phyloP scores from a whole-genome alignment of 2,797 vertebrate species.

The Acanthis flammea region DNA sequence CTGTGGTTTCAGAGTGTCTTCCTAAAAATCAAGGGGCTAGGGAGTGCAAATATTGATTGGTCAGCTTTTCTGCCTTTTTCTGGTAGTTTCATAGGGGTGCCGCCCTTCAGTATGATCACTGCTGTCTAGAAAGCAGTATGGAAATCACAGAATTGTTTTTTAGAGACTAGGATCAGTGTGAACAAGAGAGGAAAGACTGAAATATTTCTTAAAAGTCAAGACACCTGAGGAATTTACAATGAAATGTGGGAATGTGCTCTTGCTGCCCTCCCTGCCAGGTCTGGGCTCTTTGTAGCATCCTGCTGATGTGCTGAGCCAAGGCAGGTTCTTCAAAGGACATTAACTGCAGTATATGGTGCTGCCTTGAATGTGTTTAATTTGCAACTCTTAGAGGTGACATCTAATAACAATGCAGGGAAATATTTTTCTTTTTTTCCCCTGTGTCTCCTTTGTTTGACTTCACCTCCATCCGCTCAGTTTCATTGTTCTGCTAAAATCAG shows the following conservation, averaged over 20 bases:
- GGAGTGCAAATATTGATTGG: background rate
- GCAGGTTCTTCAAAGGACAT: background rate
- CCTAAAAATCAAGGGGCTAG: background rate
- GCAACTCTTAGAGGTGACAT: background rate
- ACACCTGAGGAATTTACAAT: background rate
- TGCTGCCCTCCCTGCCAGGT: background rate
- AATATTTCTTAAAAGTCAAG: background rate
- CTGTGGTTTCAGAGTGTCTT: background rate
- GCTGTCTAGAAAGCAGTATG: background rate
- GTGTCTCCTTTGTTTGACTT: slow-evolving; percentile 48
- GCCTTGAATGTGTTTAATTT: slow-evolving; percentile 24
- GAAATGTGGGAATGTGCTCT: rapidly evolving
- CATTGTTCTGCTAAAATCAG: slow-evolving; percentile 32
- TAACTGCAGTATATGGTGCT: background rate
- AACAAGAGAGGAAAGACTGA: background rate
- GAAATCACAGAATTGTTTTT: background rate
- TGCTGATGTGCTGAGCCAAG: background rate
- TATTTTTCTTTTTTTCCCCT: background rate
- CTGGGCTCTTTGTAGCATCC: background rate
- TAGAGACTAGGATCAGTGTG: background rate
- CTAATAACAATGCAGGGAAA: slow-evolving; percentile 4
- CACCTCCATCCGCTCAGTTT: background rate
- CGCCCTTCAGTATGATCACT: background rate
- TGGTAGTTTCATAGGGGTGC: background rate
- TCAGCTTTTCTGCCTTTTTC: background rate